Conservation (phyloP, 2,113 vertebrate genomes). For the Peromyscus maniculatus region DNA sequence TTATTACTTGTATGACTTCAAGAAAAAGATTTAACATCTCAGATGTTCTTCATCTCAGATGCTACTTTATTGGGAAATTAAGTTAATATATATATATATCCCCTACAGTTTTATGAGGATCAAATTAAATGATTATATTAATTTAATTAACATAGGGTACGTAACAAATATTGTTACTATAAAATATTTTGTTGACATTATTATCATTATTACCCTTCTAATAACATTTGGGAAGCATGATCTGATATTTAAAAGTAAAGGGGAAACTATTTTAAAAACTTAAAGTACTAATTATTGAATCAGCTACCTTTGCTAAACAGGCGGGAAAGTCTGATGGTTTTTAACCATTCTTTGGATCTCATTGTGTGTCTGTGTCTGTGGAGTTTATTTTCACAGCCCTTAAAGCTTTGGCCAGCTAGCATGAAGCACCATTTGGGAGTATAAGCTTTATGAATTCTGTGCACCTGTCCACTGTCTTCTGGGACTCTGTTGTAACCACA, state of each 20-base stretch:
- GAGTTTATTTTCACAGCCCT: not conserved
- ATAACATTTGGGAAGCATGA: not conserved
- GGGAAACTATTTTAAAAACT: not conserved
- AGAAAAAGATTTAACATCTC: not conserved
- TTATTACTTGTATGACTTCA: not conserved
- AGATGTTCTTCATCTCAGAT: not conserved
- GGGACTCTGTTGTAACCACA: not conserved
- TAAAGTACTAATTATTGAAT: not conserved
- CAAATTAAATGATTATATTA: constrained; percentile 39
- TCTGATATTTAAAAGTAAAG: not conserved
- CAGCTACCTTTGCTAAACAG: not conserved
- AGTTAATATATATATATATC: not conserved
- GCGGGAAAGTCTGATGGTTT: not conserved
- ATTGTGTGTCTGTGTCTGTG: not conserved
- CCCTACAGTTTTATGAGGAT: not conserved
- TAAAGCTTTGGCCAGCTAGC: not conserved
- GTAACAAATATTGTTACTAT: not conserved
- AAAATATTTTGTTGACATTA: constrained; percentile 16
- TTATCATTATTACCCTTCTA: constrained; percentile 6
- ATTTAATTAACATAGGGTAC: not conserved
- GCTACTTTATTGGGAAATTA: not conserved
- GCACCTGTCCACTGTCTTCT: not conserved
- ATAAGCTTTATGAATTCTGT: not conserved
- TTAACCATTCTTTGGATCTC: not conserved
- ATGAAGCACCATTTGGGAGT: not conserved